Conservation (phyloP, 2,888 invertebrate species). For the Tipula unca region DNA sequence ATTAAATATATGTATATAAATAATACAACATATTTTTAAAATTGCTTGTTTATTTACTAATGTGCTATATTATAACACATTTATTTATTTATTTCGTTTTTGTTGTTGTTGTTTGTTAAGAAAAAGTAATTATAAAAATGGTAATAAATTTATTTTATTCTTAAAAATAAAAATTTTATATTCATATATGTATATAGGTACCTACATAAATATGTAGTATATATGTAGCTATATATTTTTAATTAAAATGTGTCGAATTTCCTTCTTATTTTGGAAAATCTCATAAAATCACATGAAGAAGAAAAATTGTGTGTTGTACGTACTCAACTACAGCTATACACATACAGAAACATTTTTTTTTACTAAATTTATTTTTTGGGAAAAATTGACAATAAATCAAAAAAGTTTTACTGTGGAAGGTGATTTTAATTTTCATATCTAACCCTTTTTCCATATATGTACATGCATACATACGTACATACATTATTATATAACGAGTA, state of each 20-base stretch:
- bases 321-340: not conserved
- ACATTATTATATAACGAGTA: not conserved
- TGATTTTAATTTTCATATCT: not conserved
- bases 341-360: too few species aligned
- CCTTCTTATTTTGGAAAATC: not conserved
- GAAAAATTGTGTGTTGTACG: not conserved
- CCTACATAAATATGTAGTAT: not conserved
- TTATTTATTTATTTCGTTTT: not conserved
- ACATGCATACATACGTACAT: not conserved
- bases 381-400: slow-evolving; percentile 14
- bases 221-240: too few species aligned
- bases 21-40: slow-evolving; percentile 9
- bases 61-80: not conserved
- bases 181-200: not conserved
- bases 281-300: not conserved
- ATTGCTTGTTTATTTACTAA: slow-evolving; percentile 14
- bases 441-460: not conserved
- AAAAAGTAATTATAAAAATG: not conserved
- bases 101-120: not conserved
- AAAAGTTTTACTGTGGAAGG: not conserved
- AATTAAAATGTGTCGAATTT: slow-evolving; percentile 14
- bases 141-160: slow-evolving; percentile 14
- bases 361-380: not conserved
- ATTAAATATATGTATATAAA: not conserved
- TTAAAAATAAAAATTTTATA: not conserved